Evolutionary conservation across 2,113 vertebrate species (phyloP).

Genomic region (Pollimyrus isidori): DNA sequence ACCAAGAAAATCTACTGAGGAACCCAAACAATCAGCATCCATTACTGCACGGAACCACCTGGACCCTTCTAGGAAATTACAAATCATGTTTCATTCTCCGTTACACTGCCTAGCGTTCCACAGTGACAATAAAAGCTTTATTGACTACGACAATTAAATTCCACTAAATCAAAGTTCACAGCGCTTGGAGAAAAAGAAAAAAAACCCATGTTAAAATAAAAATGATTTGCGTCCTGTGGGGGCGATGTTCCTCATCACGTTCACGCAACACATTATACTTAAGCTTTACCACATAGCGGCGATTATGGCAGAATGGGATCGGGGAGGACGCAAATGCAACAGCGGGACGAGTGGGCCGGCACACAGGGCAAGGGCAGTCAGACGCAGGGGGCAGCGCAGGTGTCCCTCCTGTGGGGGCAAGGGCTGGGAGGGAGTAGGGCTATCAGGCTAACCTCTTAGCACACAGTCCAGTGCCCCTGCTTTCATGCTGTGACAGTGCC

Average conservation of each 20-base stretch:
- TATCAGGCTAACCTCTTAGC: conserved; percentile 43
- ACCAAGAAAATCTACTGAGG: not conserved
- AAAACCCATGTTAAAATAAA: not conserved
- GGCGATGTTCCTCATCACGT: not conserved
- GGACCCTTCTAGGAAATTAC: not conserved
- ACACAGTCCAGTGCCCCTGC: not conserved
- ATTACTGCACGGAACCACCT: not conserved
- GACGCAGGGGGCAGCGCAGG: not conserved
- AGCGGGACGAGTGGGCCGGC: not conserved
- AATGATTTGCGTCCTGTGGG: not conserved
- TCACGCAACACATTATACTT: not conserved
- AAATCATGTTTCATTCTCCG: not conserved
- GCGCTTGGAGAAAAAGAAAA: not conserved
- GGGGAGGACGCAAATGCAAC: not conserved
- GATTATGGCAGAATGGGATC: not conserved
- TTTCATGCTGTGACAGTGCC: conserved; percentile 27
- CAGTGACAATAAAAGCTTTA: not conserved
- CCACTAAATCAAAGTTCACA: not conserved
- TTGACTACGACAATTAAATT: conserved; percentile 6
- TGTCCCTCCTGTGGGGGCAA: not conserved
- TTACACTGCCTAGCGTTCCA: not conserved
- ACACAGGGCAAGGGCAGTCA: not conserved
- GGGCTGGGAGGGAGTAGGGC: conserved; percentile 43
- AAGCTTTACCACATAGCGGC: not conserved
- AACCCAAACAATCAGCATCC: not conserved